These are phyloP conservation scores for Drosophila austrosaltans DNA, from an alignment of 2,888 invertebrate genomes.

Conservation along the genomic window DNA sequence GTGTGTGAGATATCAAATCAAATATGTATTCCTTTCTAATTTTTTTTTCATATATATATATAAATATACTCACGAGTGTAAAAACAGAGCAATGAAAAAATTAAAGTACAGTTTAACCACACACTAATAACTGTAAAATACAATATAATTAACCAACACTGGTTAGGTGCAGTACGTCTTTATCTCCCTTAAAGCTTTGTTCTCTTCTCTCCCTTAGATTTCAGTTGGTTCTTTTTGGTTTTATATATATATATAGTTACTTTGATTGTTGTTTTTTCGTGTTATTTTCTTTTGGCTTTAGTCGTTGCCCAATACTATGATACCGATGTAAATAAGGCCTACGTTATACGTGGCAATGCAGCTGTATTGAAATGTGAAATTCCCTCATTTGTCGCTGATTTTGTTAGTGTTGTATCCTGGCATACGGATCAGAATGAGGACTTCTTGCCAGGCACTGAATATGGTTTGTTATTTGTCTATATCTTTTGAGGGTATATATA, in stretches of 20 bases:
- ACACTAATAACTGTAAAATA: slow-evolving; percentile 68
- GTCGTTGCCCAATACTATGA: slow-evolving; percentile 96
- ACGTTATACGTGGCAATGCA: slow-evolving; percentile 94
- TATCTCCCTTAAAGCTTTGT: slow-evolving; percentile 20
- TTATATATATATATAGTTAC: slow-evolving; percentile 27
- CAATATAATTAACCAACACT: slow-evolving; percentile 65
- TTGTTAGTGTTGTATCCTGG: slow-evolving; percentile 94
- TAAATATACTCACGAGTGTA: slow-evolving; percentile 32
- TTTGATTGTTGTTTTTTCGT: not conserved
- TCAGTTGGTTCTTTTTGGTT: slow-evolving; percentile 29
- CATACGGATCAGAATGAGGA: slow-evolving; percentile 87
- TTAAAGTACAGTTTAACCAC: slow-evolving; percentile 58
- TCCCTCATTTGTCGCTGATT: slow-evolving; percentile 96
- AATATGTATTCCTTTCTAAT: slow-evolving; percentile 9
- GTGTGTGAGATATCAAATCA: slow-evolving; percentile 72
- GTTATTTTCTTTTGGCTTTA: slow-evolving; percentile 81
- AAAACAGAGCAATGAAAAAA: not conserved
- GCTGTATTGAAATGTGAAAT: slow-evolving; percentile 95
- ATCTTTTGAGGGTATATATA: slow-evolving; percentile 17
- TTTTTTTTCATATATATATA: slow-evolving; percentile 23
- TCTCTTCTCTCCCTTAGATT: slow-evolving; percentile 13
- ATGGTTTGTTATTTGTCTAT: slow-evolving; percentile 80
- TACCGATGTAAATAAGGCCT: slow-evolving; percentile 95
- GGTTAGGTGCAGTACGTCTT: slow-evolving; percentile 42
- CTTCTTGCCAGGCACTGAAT: slow-evolving; percentile 83